Base-by-base conservation (phyloP, 2,888 invertebrate genomes). In the Ormyrus thymus region DNA sequence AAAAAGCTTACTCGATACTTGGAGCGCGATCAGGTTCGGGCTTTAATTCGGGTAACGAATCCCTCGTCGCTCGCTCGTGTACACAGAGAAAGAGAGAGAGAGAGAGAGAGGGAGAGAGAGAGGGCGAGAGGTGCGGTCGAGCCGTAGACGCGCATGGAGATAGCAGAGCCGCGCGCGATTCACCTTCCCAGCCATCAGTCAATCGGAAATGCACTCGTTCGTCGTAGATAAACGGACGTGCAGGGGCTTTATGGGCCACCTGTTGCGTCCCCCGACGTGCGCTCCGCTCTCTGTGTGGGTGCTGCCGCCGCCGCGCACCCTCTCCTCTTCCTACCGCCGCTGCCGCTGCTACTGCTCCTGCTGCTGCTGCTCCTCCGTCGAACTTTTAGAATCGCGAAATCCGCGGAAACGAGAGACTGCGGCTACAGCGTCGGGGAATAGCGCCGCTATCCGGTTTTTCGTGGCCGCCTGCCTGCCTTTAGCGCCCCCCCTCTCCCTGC, bases 201-300 rank as follows among this genome's bases (percentile, higher is more conserved):
- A 90, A 90, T 90, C 87, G 87, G 86, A 80, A 89, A 89, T 89
- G 86, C 89, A 90, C 89, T 90, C 88, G 88, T 90, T 90, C 89
- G 89, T 87, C 88, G 88, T 88, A 89, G 90, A 89, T 89, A 90
- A 89, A 88, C 89, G 89, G 89, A 89, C 87, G 89, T 89, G 89
- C 87, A 86, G 86, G 87, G 86, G 87, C 86, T 90, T 89, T 89
- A 90, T 89, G 87, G 89, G 87, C 89, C 89, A 90, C 89, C 89
- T 90, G 90, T 90, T 90, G 89, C 88, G 46, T 51, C 51, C 56
- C 80, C 53, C 70, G 72, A 51, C 65, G 58, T 43, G 51, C 65
- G 46, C 53, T 29, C 56, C 45, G 15, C 9, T 45, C 2, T 45
- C 76, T 78, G 46, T 62, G 70, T 29, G 29, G 29, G 29, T 68